Evolutionary conservation across 2,797 vertebrate genomes (phyloP).

Genomic region (Cetoscarus ocellatus): DNA sequence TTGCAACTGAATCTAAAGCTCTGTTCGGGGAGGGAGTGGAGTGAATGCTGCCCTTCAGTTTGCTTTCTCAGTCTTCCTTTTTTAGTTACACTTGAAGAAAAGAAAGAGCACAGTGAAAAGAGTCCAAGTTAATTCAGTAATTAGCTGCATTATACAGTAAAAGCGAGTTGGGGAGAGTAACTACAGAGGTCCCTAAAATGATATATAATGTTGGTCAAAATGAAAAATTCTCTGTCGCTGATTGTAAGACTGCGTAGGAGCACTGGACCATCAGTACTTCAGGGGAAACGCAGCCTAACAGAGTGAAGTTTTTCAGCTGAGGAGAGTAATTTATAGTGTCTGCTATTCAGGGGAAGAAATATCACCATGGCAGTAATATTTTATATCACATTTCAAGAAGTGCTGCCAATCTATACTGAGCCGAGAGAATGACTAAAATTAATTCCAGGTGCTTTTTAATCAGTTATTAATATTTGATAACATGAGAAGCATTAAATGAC

Average conservation of each 20-base stretch:
- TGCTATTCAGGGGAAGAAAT: too few species aligned
- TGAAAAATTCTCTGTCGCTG: slow-evolving; percentile 11
- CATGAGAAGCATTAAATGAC: too few species aligned
- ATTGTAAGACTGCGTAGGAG: not conserved
- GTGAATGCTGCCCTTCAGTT: slow-evolving; percentile 27
- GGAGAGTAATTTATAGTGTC: too few species aligned
- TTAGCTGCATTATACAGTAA: not conserved
- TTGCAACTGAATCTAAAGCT: slow-evolving; percentile 12
- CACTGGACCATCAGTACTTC: not conserved
- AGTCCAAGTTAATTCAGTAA: slow-evolving; percentile 10
- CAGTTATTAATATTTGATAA: too few species aligned
- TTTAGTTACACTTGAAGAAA: not conserved
- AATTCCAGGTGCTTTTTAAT: too few species aligned
- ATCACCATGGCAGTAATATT: too few species aligned
- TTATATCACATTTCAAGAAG: too few species aligned
- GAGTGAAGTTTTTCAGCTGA: too few species aligned
- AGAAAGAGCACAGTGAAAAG: not conserved
- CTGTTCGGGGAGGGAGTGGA: not conserved
- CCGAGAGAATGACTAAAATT: too few species aligned
- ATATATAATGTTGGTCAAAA: slow-evolving; percentile 9
- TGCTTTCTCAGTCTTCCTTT: not conserved
- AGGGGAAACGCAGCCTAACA: not conserved
- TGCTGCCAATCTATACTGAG: too few species aligned
- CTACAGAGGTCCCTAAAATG: not conserved
- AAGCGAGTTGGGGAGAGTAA: slow-evolving; percentile 2